A percentile compares a stretch with the other conserved stretches of the same genome.
These are phyloP conservation scores for Drosophila lowei DNA, from an alignment of 1,140 invertebrate genomes.

Conservation along the genomic window DNA sequence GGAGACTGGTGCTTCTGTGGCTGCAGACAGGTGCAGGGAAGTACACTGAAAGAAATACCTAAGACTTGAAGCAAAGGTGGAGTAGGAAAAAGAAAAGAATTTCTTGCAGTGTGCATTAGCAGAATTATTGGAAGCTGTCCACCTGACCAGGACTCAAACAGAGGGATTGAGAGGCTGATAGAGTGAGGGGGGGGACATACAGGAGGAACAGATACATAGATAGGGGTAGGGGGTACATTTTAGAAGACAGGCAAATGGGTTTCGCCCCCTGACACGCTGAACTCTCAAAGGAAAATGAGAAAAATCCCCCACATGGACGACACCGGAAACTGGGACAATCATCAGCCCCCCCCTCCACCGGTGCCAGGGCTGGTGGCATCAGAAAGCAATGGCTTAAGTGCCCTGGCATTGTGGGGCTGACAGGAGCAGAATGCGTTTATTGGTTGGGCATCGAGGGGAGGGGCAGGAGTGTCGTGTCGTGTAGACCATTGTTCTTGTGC, in stretches of 20 bases:
- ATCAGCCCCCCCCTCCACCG: not conserved
- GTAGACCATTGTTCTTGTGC: constrained; percentile 75
- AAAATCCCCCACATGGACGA: constrained; percentile 68
- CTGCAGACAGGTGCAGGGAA: too few species aligned
- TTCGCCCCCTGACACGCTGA: constrained; percentile 73
- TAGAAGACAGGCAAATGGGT: constrained; percentile 72
- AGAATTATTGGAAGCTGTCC: constrained; percentile 77
- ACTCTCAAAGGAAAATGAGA: constrained; percentile 73
- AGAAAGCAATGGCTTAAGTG: constrained; percentile 79
- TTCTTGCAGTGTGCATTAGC: constrained; percentile 50
- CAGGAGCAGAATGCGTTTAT: constrained; percentile 52
- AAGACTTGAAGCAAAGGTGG: too few species aligned
- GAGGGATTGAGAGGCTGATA: constrained; percentile 39
- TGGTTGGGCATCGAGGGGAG: not conserved
- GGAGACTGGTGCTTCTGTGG: too few species aligned
- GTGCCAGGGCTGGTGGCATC: constrained; percentile 37
- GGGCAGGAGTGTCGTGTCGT: constrained; percentile 40
- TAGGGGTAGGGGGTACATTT: not conserved
- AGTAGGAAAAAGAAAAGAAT: not conserved
- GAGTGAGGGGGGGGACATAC: not conserved
- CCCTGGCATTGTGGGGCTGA: constrained; percentile 72
- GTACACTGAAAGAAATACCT: not conserved
- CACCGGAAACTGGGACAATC: constrained; percentile 76
- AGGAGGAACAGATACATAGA: not conserved
- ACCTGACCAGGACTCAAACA: constrained; percentile 56